These are phyloP conservation scores for Eueides isabella DNA, from an alignment of 1,140 invertebrate genomes.

Conservation along the genomic window DNA sequence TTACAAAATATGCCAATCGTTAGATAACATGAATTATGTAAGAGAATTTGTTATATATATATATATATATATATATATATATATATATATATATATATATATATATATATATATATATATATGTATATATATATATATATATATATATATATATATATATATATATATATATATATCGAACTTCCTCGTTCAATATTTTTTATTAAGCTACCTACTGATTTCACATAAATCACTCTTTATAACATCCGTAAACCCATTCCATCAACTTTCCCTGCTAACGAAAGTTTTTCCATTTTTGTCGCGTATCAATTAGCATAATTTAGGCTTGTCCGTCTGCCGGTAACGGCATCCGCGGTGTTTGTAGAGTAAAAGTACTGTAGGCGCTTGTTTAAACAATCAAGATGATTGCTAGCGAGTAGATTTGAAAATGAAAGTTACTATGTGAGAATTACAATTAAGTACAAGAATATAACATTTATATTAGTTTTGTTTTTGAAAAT, in stretches of 20 bases:
- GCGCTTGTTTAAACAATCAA: slow-evolving; percentile 15
- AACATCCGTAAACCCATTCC: slow-evolving; percentile 12
- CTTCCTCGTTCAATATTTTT: background rate
- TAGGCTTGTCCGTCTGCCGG: slow-evolving; percentile 23
- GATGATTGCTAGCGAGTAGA: background rate
- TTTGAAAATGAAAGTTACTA: slow-evolving; percentile 19
- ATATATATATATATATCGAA: background rate
- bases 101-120: too few species aligned
- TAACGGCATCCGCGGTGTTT: background rate
- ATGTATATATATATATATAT: too few species aligned
- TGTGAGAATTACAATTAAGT: background rate
- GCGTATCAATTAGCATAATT: slow-evolving; percentile 45
- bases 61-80: too few species aligned
- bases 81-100: too few species aligned
- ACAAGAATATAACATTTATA: background rate
- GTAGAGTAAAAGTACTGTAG: slow-evolving; percentile 10
- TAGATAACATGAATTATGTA: background rate
- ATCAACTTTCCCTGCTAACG: slow-evolving; percentile 40
- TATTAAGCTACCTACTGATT: background rate
- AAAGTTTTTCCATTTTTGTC: slow-evolving; percentile 47
- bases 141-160: too few species aligned
- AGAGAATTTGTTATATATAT: background rate
- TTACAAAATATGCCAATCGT: background rate
- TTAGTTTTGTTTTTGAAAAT: background rate
- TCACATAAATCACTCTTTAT: background rate